Conservation (phyloP, 2,888 invertebrate species). For the Cantharis rustica region DNA sequence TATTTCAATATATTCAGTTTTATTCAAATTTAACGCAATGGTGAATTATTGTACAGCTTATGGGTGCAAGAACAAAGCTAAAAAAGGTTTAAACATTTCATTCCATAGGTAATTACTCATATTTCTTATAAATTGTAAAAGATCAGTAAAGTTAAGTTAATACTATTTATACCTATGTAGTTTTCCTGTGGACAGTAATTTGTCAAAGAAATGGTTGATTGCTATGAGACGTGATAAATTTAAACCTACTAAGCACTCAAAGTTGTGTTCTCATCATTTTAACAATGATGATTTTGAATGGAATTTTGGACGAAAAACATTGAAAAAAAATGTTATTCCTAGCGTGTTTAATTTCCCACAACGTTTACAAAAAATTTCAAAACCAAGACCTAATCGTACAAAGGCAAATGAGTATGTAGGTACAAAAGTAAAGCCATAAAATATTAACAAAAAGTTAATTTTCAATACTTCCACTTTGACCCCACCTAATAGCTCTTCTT, state of each 20-base stretch:
- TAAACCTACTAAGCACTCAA: not conserved
- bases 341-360: not conserved
- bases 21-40: not conserved
- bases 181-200: not conserved
- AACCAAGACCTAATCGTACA: not conserved
- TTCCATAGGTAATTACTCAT: not conserved
- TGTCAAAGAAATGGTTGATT: not conserved
- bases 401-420: not conserved
- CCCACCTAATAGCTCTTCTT: not conserved
- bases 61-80: not conserved
- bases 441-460: not conserved
- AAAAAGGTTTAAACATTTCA: not conserved
- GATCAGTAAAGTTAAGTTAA: no score
- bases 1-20: not conserved
- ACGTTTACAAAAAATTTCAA: not conserved
- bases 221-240: not conserved
- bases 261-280: not conserved
- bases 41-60: not conserved
- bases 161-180: no score
- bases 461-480: not conserved
- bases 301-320: not conserved
- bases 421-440: not conserved
- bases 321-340: not conserved
- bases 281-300: not conserved
- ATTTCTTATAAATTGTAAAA: no score